Evolutionary conservation across 2,888 invertebrate genomes (phyloP), one percentile per base, ranked within the genome.

Genomic region (Bursaphelenchus okinawaensis): DNA sequence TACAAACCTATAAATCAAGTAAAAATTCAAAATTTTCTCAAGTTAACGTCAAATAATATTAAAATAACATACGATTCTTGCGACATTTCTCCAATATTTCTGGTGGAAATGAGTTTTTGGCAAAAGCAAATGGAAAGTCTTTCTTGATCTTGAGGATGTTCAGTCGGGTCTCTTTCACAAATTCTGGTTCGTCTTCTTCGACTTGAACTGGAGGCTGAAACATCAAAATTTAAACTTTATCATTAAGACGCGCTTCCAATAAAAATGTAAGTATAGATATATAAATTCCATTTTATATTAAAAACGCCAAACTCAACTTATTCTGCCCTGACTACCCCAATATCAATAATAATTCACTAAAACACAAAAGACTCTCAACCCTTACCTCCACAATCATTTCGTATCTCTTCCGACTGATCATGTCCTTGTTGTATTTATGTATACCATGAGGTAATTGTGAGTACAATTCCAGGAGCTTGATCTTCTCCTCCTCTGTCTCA

Each of bases 381-480:
- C 60, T 59, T 20, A 59, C 60, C 22, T 59, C 60, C 12, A 59
- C 60, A 29, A 59, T 8, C 54, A 59, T 12, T 16, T 59, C 60
- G 52, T 51, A 59, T 19, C 60, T 31, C n/a, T 50, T 31, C 12
- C 60, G 31, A 9, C 22, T 9, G 52, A 59, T 29, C 60, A 59
- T 59, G 20, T 59, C 29, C 56, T 40, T n/a, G 6, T 59, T 59
- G 52, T 40, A 59, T 50, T 59, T 59, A 50, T 54, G 55, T n/a
- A 59, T 24, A 9, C 60, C 60, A 29, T 19, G 40, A 4, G 2
- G 60, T n/a, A 59, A 59, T 4, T 52, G 22, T 3, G 20, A n/a
- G 23, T 59, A 59, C 4, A 59, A 26, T 4, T 24, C 52, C 4
- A 59, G 50, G 3, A 59, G 23, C n/a, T 59, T 59, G 3, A 40